Base-by-base conservation (phyloP, 2,797 vertebrate genomes). In the Epinephelus coioides region DNA sequence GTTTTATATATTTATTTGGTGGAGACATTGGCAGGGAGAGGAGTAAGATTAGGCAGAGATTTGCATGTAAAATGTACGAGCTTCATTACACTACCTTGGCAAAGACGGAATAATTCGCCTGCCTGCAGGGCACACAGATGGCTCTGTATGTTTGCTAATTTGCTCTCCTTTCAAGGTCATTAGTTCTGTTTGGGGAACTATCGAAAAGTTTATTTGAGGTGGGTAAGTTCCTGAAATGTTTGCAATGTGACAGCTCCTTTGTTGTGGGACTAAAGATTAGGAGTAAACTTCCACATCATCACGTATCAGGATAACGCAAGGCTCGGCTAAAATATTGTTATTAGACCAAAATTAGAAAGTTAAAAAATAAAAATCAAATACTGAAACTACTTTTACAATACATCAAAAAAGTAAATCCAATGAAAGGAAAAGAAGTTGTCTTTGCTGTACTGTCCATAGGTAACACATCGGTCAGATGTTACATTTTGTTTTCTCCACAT, bases 1-100 rank as follows among this genome's bases (percentile, higher is more conserved):
- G 94, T 96, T 95, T 96, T 96, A 95, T 95, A 95, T 95, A 95
- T 96, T 95, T 95, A 96, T 96, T 96, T 96, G 94, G 92, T 81
- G 80, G 89, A 91, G 94, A 95, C 93, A 83, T 92, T 94, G 94
- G 94, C 92, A 92, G 91, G 81, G 88, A 94, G 89, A 94, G 76
- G 89, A 93, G 94, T 90, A 88, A 95, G 95, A 95, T 95, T 95
- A 95, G 94, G 92, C 90, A 86, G 93, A 95, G 94, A 95, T 95
- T 95, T 95, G 94, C 95, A 95, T 96, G 95, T 94, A 95, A 96
- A 95, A 95, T 95, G 94, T 90, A 94, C 84, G 91, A 94, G 94
- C 93, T 96, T 95, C 95, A 95, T 96, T 96, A 95, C 94, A 89
- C 92, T 95, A 96, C 95, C 95, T 96, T 95, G 95, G 95, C 95